Evolutionary conservation across 2,888 invertebrate species (phyloP).

Genomic region (Microplitis deprimator): DNA sequence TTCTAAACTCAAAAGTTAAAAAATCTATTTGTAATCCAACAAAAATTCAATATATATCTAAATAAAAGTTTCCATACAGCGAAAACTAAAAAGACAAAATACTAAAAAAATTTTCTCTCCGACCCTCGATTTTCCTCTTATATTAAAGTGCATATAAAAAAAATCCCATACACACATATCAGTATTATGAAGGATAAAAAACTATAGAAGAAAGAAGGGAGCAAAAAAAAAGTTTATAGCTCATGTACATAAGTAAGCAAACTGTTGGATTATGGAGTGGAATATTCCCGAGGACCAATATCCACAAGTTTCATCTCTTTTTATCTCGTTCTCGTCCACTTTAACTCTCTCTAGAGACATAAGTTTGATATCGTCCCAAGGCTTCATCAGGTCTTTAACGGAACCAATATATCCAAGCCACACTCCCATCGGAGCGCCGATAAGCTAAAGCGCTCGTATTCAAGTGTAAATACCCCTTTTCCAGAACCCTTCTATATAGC

Average conservation of each 20-base stretch:
- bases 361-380: constrained; percentile 53
- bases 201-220: not conserved
- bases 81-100: not conserved
- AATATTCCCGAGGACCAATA: constrained; percentile 1
- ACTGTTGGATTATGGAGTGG: constrained; percentile 22
- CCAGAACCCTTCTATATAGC: constrained; percentile 12
- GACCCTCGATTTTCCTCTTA: not conserved
- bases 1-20: not conserved
- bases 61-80: not conserved
- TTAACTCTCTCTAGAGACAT: constrained; percentile 44
- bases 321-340: constrained; percentile 43
- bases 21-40: not conserved
- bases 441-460: constrained; percentile 59
- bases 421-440: constrained; percentile 57
- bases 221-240: not conserved
- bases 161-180: not conserved
- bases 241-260: constrained; percentile 26
- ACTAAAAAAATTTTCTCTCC: not conserved
- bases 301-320: not conserved
- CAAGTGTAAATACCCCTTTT: constrained; percentile 62
- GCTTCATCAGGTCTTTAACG: constrained; percentile 53
- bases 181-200: constrained; percentile 8
- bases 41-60: not conserved
- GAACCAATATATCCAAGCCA: constrained; percentile 58
- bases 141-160: not conserved